phyloP scores from a whole-genome alignment of 2,113 vertebrate species.

The Lipophrys pholis region DNA sequence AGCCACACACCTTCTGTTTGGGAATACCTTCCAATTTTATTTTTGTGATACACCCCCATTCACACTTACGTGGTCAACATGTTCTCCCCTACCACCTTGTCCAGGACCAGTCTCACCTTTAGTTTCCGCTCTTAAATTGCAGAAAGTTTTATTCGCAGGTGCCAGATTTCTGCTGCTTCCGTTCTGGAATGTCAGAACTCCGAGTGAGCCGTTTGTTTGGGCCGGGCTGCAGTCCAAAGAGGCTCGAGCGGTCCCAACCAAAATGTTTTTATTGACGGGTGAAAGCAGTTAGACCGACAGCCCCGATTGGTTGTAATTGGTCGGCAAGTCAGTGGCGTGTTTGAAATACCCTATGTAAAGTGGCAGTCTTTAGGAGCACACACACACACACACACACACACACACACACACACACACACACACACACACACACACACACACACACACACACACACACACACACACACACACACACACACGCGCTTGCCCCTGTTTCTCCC shows the following conservation, averaged over 20 bases:
- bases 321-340: conserved; percentile 72
- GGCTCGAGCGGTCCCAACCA: conserved; percentile 63
- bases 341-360: conserved; percentile 79
- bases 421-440: conserved; percentile 26
- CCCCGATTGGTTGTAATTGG: conserved; percentile 80
- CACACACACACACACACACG: conserved; percentile 25
- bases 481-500: conserved; percentile 54
- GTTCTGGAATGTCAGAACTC: conserved; percentile 61
- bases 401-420: conserved; percentile 26
- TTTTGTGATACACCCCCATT: conserved; percentile 37
- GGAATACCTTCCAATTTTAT: conserved; percentile 29
- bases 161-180: conserved; percentile 63
- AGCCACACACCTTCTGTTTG: conserved; percentile 38
- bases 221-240: conserved; percentile 51
- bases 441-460: conserved; percentile 20
- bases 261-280: conserved; percentile 83
- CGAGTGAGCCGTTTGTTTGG: conserved; percentile 57
- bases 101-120: conserved; percentile 43
- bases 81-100: conserved; percentile 20
- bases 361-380: conserved; percentile 62
- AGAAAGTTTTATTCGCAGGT: conserved; percentile 51
- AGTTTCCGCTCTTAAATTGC: conserved; percentile 64
- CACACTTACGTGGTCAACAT: conserved; percentile 40
- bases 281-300: conserved; percentile 77
- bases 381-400: conserved; percentile 25